Evolutionary conservation across 2,888 invertebrate genomes (phyloP).

Genomic region (Nomada flava): DNA sequence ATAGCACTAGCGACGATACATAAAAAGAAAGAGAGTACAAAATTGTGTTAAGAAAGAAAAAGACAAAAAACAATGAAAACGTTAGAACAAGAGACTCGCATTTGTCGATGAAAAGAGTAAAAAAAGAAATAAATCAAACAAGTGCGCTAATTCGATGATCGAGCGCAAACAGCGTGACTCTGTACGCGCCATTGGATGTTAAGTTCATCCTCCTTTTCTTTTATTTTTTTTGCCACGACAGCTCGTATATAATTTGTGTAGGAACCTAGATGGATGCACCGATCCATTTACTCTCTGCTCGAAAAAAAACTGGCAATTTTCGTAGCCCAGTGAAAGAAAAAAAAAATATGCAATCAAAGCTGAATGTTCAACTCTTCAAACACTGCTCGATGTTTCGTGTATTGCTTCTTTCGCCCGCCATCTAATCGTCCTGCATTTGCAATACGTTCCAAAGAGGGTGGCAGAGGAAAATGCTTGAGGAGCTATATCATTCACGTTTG

Average conservation of each 20-base stretch:
- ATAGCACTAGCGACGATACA: constrained; percentile 39
- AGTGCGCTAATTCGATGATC: constrained; percentile 12
- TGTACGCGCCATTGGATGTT: constrained; percentile 48
- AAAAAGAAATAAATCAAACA: neutral
- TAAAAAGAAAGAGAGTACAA: constrained; percentile 15
- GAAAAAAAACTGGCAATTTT: neutral
- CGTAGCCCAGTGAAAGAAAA: constrained; percentile 4
- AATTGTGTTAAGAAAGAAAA: constrained; percentile 18
- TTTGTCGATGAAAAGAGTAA: too few species aligned
- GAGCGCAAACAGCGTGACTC: constrained; percentile 21
- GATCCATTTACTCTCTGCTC: neutral
- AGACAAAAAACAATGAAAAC: neutral
- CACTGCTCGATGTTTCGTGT: too few species aligned
- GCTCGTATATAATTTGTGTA: constrained; percentile 4
- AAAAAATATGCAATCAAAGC: neutral
- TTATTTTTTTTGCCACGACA: neutral
- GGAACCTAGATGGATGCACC: constrained; percentile 14
- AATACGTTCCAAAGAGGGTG: too few species aligned
- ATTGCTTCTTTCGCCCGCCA: too few species aligned
- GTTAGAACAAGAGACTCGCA: neutral
- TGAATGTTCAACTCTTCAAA: neutral
- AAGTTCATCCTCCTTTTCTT: constrained; percentile 43
- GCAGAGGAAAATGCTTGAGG: neutral
- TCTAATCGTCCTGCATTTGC: too few species aligned
- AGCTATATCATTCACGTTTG: neutral